Evolutionary conservation across 2,888 invertebrate genomes (phyloP).

Genomic region (Cerceris ruficornis): DNA sequence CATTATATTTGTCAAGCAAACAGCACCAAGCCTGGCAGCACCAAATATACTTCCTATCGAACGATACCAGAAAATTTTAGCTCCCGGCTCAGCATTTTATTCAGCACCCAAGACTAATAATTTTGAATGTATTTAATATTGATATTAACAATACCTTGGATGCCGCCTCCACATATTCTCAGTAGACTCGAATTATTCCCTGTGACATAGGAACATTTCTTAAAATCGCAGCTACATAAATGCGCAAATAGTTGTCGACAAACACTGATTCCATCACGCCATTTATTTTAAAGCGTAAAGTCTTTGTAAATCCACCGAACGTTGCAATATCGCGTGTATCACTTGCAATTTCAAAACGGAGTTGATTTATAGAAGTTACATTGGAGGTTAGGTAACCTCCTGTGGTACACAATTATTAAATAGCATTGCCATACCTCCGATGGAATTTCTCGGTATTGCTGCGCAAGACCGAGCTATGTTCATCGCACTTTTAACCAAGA

Average conservation of each 20-base stretch:
- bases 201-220: not conserved
- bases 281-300: too few relatives aligned
- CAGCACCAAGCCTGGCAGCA: conserved; percentile 34
- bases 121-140: not conserved
- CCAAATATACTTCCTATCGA: conserved; percentile 57
- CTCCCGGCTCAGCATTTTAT: not conserved
- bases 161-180: not conserved
- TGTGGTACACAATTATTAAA: not conserved
- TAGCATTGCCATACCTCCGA: conserved; percentile 63
- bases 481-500: conserved; percentile 62
- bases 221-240: too few relatives aligned
- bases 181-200: not conserved
- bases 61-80: conserved; percentile 6
- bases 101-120: not conserved
- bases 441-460: conserved; percentile 41
- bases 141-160: not conserved
- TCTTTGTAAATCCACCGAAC: too few relatives aligned
- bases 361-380: conserved; percentile 17
- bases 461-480: conserved; percentile 61
- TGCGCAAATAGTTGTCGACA: too few relatives aligned
- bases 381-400: conserved; percentile 46
- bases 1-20: conserved; percentile 58
- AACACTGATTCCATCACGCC: too few relatives aligned
- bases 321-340: not conserved
- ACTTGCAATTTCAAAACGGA: not conserved